Evolutionary conservation across 2,888 invertebrate species (phyloP), one percentile per base, ranked within the genome.

Genomic region (Acleris sparsana): DNA sequence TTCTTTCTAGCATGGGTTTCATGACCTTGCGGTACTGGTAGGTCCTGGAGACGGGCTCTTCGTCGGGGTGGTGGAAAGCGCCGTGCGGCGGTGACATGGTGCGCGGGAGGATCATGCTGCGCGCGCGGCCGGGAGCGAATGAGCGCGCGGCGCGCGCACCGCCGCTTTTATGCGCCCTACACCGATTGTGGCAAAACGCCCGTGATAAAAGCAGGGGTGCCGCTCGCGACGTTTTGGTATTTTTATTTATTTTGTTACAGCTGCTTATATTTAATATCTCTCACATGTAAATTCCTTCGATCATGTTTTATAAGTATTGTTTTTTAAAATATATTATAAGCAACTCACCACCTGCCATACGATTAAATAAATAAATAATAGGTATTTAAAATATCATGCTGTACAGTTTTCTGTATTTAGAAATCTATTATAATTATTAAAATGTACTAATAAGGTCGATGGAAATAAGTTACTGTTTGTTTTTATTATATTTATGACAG

Each of bases 21-120:
- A 97, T 97, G 73, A 97, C 97, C 94, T 97, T 97, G 85, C 97
- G 94, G 92, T 97, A 97, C 83, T 97, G 97, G 86, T 97, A 97
- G 72, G 97, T 97, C 83, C 97, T 94, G 71, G 97, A 97, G 86
- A 97, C 96, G 64, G 96, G 96, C 73, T 92, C 93, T 69, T 92
- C 93, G 73, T 93, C 92, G 18, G 88, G 86, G 80, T 67, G 93
- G 78, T 83, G 93, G 88, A 86, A 93, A 70, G 89, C 89, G 86
- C 92, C 92, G 84, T 89, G 91, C 80, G 87, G 75, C 75, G 92
- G 92, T 81, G 92, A 91, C 91, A 91, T 88, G 80, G 84, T 92
- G 85, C 84, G 93, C 79, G 84, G 93, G 75, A 92, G 82, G 79
- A 92, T 93, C 86, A 92, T 92, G 83, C 78, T 78, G 89, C 86